These are phyloP conservation scores for Squalus acanthias DNA, from an alignment of 2,797 vertebrate genomes.

Conservation along the genomic window DNA sequence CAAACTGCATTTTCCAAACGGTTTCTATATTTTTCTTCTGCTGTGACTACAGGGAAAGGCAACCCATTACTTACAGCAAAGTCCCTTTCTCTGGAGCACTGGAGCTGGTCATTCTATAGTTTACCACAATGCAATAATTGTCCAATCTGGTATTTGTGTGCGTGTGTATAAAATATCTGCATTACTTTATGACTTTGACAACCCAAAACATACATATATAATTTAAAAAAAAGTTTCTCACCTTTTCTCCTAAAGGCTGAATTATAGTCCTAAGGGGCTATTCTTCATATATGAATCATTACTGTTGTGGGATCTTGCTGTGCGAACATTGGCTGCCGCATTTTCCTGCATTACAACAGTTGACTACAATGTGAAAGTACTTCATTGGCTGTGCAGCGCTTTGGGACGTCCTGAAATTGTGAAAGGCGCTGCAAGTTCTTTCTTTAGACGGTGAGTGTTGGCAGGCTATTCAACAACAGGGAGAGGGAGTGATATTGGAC, in stretches of 20 bases:
- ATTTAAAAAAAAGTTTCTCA: background rate
- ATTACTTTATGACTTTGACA: background rate
- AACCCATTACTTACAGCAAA: background rate
- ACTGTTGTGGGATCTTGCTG: background rate
- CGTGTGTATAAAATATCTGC: background rate
- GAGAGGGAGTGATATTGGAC: background rate
- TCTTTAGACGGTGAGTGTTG: background rate
- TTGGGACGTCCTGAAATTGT: background rate
- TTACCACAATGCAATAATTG: background rate
- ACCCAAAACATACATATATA: background rate
- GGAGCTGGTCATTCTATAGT: background rate
- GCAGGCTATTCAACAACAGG: background rate
- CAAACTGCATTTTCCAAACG: background rate
- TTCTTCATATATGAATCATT: too few relatives aligned
- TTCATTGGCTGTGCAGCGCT: background rate
- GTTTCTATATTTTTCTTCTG: background rate
- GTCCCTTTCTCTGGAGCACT: background rate
- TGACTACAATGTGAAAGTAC: background rate
- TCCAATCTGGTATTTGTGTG: background rate
- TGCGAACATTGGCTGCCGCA: background rate
- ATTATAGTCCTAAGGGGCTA: background rate
- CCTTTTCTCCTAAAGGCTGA: background rate
- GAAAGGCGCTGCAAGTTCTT: background rate
- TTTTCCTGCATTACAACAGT: background rate
- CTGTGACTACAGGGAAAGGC: background rate